Conservation (phyloP, 2,113 vertebrate genomes). For the Dissostichus mawsoni region DNA sequence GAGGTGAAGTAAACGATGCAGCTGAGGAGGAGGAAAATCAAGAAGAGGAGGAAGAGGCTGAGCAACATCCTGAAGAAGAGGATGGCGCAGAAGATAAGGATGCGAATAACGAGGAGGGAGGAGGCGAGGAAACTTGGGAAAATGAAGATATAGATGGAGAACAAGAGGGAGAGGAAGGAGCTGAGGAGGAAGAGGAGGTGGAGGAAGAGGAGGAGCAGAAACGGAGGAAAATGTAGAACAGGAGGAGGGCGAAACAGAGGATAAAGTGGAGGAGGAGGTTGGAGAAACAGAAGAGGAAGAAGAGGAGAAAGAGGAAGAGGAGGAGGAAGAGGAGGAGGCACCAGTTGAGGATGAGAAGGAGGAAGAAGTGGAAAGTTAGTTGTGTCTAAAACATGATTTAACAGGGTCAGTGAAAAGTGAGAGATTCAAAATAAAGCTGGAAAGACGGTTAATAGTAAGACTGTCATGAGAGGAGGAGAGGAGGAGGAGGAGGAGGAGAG, state of each 20-base stretch:
- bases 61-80: background rate
- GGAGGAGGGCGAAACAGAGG: background rate
- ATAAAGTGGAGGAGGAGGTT: background rate
- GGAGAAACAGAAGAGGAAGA: background rate
- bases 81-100: background rate
- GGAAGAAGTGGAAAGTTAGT: constrained; percentile 61
- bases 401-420: constrained; percentile 16
- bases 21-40: background rate
- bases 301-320: constrained; percentile 1
- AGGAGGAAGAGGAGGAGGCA: constrained; percentile 34
- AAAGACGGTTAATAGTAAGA: background rate
- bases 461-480: background rate
- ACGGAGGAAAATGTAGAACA: background rate
- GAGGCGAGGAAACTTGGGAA: background rate
- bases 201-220: background rate
- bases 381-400: background rate
- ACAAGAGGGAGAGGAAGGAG: background rate
- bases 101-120: background rate
- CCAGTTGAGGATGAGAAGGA: background rate
- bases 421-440: background rate
- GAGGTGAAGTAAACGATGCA: background rate
- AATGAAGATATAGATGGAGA: background rate
- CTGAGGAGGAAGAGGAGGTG: background rate
- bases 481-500: too few relatives aligned
- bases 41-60: constrained; percentile 1